A percentile compares a stretch with the other conserved stretches of the same genome.
Evolutionary conservation across 2,113 vertebrate genomes (phyloP).

Genomic region (Perognathus longimembris): DNA sequence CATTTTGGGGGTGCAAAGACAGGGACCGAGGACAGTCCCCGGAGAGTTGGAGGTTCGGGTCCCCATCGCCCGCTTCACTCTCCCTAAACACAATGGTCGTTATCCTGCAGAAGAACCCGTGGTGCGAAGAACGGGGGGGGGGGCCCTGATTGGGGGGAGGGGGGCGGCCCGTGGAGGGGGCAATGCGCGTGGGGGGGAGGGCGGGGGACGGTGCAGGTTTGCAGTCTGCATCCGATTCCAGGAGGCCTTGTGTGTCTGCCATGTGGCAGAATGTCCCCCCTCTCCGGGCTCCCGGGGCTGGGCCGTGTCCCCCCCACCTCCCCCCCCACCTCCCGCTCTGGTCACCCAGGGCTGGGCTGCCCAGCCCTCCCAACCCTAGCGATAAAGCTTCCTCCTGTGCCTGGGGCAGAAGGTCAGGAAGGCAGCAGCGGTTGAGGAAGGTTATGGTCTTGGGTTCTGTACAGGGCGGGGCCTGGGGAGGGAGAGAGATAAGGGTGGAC

Average conservation of each 20-base stretch:
- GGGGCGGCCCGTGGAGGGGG: no score
- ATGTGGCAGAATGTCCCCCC: neutral
- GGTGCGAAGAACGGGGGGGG: no score
- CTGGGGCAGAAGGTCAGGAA: conserved; percentile 76
- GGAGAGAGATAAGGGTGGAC: conserved; percentile 78
- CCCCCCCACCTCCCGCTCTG: neutral
- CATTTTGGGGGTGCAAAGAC: neutral
- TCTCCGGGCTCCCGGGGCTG: neutral
- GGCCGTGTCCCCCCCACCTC: no score
- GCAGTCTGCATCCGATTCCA: no score
- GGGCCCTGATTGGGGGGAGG: no score
- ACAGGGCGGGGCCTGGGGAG: conserved; percentile 60
- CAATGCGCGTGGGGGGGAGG: no score
- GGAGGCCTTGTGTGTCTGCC: neutral
- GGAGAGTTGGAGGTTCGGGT: accelerated
- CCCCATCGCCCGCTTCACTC: neutral
- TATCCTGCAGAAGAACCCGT: neutral
- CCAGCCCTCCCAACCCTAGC: conserved; percentile 63
- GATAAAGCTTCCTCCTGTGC: conserved; percentile 64
- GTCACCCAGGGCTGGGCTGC: conserved; percentile 49
- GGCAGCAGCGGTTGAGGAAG: conserved; percentile 53
- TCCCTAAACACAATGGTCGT: neutral
- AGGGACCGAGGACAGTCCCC: neutral
- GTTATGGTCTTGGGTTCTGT: conserved; percentile 59
- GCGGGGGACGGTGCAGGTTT: no score